Base-by-base conservation (phyloP, 2,797 vertebrate genomes). In the Rhabdomys pumilio region DNA sequence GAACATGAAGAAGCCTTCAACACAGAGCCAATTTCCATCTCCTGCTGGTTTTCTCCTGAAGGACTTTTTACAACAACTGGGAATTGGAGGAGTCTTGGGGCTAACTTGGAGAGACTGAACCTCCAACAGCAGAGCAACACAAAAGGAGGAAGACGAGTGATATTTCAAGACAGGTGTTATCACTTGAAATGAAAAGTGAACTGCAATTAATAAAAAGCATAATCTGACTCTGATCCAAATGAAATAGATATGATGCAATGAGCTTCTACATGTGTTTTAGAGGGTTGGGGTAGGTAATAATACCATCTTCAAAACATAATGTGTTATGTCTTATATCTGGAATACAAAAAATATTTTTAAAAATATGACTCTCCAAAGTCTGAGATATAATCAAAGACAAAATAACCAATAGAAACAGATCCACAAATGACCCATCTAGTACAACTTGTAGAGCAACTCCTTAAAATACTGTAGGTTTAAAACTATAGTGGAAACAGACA, bases 101-200 rank as follows among this genome's bases (percentile, higher is more conserved):
- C 44, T 90, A 38, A 91, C 50, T 19, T 83, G 22, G 41, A 92
- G 93, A 87, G 76, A 50, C 41, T 77, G 31, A 61, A 53, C 59
- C 26, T 77, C n/a, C 6, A 53, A 29, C 10, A 47, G 31, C 19
- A 14, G 67, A 41, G 22, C 4, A 44, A 9, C 47, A 13, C 44
- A 29, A 41, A 59, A 94, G 8, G 29, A 34, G 83, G 82, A 87
- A 41, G 14, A 1, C 8, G 13, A 12, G 17, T 34, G 76, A 14
- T n/a, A 67, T 91, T 91, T 80, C 47, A 89, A 67, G 77, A 80
- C 29, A 75, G 47, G 34, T 88, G 26, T 53, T 82, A 19, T 92
- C 72, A 73, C 3, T 20, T 83, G 81, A 90, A 80, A 88, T 0
- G 5, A 38, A 79, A 87, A 87, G 26, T 50, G 63, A 94, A 79